Base-by-base conservation (phyloP, 1,140 invertebrate species). In the Rhyzopertha dominica region DNA sequence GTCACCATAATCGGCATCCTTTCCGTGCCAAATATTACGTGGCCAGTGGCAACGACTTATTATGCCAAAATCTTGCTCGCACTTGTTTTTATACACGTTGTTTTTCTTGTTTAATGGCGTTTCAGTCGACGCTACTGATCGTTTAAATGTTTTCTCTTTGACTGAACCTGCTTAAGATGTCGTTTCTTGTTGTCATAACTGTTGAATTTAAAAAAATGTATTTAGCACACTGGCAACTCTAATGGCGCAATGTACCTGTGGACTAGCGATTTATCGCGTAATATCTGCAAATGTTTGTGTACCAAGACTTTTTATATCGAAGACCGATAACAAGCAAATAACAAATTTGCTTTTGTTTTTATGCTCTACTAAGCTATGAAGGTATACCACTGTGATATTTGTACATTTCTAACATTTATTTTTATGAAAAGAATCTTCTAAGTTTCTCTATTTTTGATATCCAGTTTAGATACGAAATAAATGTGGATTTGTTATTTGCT, bases 341-440 rank as follows among this genome's bases (percentile, higher is more conserved):
- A n/a, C n/a, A n/a, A n/a, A n/a, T n/a, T n/a, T n/a, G n/a, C n/a
- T n/a, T n/a, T n/a, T n/a, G n/a, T n/a, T n/a, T n/a, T n/a, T n/a
- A n/a, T n/a, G 12, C 17, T 40, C 30, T 34, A 25, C 12, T 22
- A 12, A 44, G 37, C 34, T 31, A 44, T 42, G 49, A 44, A 48
- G 48, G 51, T 42, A 54, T 52, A 55, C 53, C n/a, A n/a, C n/a
- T 55, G 53, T 55, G 53, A 55, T 55, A 55, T 55, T 55, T 55
- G 53, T 47, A 55, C 45, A 51, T 55, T 55, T 51, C 46, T 51
- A 36, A 51, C 39, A 43, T 51, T 54, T 48, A 51, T 51, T 51
- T 51, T 43, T 48, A 45, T 44, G 53, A 51, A 43, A 51, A 22
- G 47, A 43, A 43, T 50, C 34, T 35, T 30, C 48, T 54, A 47